Evolutionary conservation across 2,797 vertebrate genomes (phyloP), one percentile per base, ranked within the genome.

Genomic region (Benthosema pterotum): DNA sequence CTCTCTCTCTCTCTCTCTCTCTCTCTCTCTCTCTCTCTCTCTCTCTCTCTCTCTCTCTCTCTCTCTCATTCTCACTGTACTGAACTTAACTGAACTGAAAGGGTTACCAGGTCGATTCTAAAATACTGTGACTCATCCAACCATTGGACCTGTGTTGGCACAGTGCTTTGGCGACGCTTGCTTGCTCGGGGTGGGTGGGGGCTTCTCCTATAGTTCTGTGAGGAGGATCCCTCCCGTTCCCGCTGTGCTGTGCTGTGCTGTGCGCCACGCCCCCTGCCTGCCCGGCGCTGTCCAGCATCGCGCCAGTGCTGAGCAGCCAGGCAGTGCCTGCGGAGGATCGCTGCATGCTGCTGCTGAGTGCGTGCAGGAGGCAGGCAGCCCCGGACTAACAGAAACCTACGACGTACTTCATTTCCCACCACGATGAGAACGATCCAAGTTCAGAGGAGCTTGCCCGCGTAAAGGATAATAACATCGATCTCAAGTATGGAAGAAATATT

Each of bases 241-340:
- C n/a, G n/a, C n/a, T n/a, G n/a, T n/a, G n/a, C n/a, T n/a, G n/a
- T n/a, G n/a, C n/a, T n/a, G n/a, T n/a, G n/a, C 80, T 15, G 78
- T 77, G 49, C 72, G 81, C 79, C 87, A 79, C 85, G 82, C 86
- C 83, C 16, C 59, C 59, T 49, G 38, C 60, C 82, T 74, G 84
- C 75, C 69, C 75, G 79, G 84, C 83, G 84, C 89, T 89, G 83
- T 89, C 88, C 87, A 83, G 89, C 45, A n/a, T n/a, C n/a, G 74
- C 71, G 69, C 3, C 67, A 81, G 86, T 89, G 84, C 88, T 90
- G 88, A 87, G 87, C 80, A 38, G 77, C 82, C 71, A 71, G n/a
- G n/a, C n/a, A 72, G 65, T 67, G 45, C 69, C 32, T 38, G 32
- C 32, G 32, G 32, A 69, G 77, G 45, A 19, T 57, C 77, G 74